Evolutionary conservation across 1,140 invertebrate genomes (phyloP).

Genomic region (Chlorops oryzae): DNA sequence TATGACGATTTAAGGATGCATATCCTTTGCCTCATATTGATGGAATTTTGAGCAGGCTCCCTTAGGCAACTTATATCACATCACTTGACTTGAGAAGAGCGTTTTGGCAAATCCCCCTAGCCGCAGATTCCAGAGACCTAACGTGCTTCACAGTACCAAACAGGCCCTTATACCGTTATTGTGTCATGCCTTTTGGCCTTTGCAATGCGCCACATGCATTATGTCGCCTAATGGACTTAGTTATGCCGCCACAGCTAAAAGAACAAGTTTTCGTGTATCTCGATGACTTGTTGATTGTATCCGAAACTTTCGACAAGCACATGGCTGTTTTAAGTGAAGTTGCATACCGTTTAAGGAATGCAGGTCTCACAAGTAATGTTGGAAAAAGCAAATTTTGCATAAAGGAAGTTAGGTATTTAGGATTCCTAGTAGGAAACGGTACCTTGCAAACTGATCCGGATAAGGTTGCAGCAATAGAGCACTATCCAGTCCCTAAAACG

Average conservation of each 20-base stretch:
- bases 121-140: slow-evolving; percentile 24
- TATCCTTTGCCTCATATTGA: slow-evolving; percentile 28
- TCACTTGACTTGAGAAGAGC: slow-evolving; percentile 7
- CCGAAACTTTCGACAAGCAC: slow-evolving; percentile 41
- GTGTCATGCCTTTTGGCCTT: slow-evolving; percentile 23
- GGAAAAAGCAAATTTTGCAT: slow-evolving; percentile 19
- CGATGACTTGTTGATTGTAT: slow-evolving; percentile 40
- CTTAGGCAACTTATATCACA: slow-evolving; percentile 24
- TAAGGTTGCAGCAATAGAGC: slow-evolving; percentile 19
- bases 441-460: slow-evolving; percentile 36
- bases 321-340: slow-evolving; percentile 22
- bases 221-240: slow-evolving; percentile 9
- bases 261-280: slow-evolving; percentile 15
- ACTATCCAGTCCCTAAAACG: slow-evolving; percentile 13
- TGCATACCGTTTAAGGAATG: slow-evolving; percentile 13
- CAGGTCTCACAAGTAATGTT: slow-evolving; percentile 22
- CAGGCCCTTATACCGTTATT: slow-evolving; percentile 26
- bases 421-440: slow-evolving; percentile 23
- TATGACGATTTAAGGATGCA: slow-evolving; percentile 37
- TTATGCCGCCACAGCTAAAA: slow-evolving; percentile 1
- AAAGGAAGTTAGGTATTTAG: slow-evolving; percentile 21
- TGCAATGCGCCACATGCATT: slow-evolving; percentile 9
- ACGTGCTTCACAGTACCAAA: slow-evolving; percentile 41
- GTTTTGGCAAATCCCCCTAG: slow-evolving; percentile 25
- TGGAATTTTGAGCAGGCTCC: slow-evolving; percentile 32